Evolutionary conservation across 2,113 vertebrate species (phyloP).

Genomic region (Axis porcinus): DNA sequence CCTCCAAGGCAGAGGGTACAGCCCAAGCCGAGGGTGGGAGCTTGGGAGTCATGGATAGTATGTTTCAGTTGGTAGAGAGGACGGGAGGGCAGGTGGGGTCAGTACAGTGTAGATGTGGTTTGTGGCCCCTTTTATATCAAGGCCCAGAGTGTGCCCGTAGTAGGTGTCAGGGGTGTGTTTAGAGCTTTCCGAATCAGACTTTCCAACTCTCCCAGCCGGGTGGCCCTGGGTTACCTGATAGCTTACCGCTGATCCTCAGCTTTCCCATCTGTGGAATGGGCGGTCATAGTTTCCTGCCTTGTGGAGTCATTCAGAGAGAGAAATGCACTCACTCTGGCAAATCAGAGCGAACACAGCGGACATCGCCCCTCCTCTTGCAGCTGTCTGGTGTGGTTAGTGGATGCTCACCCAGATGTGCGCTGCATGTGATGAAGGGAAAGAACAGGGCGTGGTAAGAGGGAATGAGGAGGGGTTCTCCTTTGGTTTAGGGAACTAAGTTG

Average conservation of each 20-base stretch:
- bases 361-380: background rate
- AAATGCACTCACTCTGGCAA: background rate
- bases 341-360: background rate
- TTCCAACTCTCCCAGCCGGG: background rate
- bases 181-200: background rate
- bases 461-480: background rate
- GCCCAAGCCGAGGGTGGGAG: background rate
- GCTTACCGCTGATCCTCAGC: background rate
- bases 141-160: fast-evolving
- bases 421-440: too few relatives aligned
- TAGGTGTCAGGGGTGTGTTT: background rate
- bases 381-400: too few relatives aligned
- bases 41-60: background rate
- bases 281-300: background rate
- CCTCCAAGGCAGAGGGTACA: fast-evolving
- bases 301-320: background rate
- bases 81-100: background rate
- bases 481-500: background rate
- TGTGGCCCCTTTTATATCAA: background rate
- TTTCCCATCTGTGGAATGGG: background rate
- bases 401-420: background rate
- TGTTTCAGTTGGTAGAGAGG: background rate
- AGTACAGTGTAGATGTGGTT: background rate
- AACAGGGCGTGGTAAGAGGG: background rate
- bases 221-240: background rate